Base-by-base conservation (phyloP, 2,797 vertebrate genomes). In the Catamblyrhynchus diadema region DNA sequence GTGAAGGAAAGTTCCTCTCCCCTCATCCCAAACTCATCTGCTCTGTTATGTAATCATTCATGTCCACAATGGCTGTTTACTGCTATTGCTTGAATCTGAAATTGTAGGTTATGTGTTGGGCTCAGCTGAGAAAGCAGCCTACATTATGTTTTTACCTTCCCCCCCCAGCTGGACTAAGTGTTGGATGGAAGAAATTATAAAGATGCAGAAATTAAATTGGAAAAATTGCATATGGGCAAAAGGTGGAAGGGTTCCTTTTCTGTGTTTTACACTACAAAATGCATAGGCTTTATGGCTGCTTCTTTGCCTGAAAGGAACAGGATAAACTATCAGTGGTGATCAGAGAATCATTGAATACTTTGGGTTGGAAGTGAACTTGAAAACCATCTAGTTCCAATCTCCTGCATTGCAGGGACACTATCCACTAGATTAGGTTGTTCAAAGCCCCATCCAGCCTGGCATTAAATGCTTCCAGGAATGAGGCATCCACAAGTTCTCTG, bases 11-110 rank as follows among this genome's bases (percentile, higher is more conserved):
- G 65, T 22, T 91, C 14, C 32, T 81, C 33, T 88, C 57, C 51
- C 69, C 53, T 0, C 28, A 45, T 80, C 59, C 77, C 69, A 89
- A 86, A 71, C 33, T 78, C 79, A 90, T 82, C 51, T 65, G 95
- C 96, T 97, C 84, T 87, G 87, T 96, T 95, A 93, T 95, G 88
- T 90, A 97, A 97, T 78, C 57, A 50, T 80, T 94, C 88, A 81
- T 92, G 73, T 95, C 90, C 72, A 81, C 27, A 41, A 32, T 86
- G 85, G 75, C 94, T 96, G 74, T 81, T 95, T 84, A 65, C 69
- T 50, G 61, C 64, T 84, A 20, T 78, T 80, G 32, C 71, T 81
- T 70, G 35, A 91, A 32, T 72, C 93, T 96, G 95, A 97, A 95
- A 93, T 81, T 93, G 65, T 62, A 65, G 91, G 61, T 88, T 94